A percentile compares a stretch with the other conserved stretches of the same genome.
Conservation (phyloP, 2,113 vertebrate genomes). For the Solea solea region DNA sequence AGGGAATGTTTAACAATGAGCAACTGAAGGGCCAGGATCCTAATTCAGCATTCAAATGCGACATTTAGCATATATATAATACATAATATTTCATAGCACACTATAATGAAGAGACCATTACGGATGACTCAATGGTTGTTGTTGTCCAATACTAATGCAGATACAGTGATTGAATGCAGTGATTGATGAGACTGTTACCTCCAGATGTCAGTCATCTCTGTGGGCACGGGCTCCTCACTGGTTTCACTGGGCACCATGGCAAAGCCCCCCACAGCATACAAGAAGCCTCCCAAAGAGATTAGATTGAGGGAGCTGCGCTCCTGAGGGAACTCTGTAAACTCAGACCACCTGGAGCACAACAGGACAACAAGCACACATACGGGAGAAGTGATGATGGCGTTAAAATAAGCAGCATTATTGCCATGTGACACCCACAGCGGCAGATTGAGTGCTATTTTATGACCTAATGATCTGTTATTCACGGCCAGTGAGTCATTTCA, state of each 20-base stretch:
- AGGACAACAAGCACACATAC: slow-evolving; percentile 27
- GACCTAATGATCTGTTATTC: slow-evolving; percentile 33
- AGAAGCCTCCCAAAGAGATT: slow-evolving; percentile 82
- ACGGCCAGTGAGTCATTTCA: slow-evolving; percentile 30
- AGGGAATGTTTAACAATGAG: too few relatives aligned
- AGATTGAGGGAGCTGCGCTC: slow-evolving; percentile 93
- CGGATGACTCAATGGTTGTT: too few relatives aligned
- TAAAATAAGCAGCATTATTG: slow-evolving; percentile 24
- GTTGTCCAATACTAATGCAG: too few relatives aligned
- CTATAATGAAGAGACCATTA: too few relatives aligned
- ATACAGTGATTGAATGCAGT: too few relatives aligned
- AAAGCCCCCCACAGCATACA: slow-evolving; percentile 93
- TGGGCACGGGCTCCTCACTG: slow-evolving; percentile 87
- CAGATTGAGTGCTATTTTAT: slow-evolving; percentile 28
- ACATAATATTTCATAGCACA: too few relatives aligned
- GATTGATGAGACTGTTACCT: slow-evolving; percentile 79
- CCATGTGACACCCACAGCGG: slow-evolving; percentile 1
- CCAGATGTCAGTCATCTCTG: slow-evolving; percentile 95
- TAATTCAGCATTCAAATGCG: too few relatives aligned
- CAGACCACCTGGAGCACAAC: slow-evolving; percentile 86
- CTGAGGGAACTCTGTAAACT: slow-evolving; percentile 92
- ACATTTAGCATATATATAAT: too few relatives aligned
- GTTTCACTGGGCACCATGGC: slow-evolving; percentile 91
- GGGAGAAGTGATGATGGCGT: slow-evolving; percentile 4
- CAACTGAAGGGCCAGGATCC: too few relatives aligned